phyloP scores from a whole-genome alignment of 2,888 invertebrate genomes.

The Oscheius sp. region DNA sequence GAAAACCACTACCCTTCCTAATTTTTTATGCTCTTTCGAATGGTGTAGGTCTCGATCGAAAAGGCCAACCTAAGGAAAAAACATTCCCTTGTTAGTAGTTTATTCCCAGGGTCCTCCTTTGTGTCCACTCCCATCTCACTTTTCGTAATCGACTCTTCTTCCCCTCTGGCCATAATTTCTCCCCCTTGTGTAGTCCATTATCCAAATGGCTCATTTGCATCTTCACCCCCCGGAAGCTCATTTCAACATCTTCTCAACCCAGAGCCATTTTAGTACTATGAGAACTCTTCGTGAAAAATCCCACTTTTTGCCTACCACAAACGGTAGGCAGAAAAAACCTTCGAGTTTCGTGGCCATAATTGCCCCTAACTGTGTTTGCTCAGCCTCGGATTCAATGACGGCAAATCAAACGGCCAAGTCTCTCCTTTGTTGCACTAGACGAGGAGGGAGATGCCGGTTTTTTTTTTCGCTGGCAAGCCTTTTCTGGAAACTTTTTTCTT shows the following conservation, averaged over 20 bases:
- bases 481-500: no score
- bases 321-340: slow-evolving; percentile 4
- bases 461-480: no score
- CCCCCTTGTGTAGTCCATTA: slow-evolving; percentile 18
- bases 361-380: slow-evolving; percentile 36
- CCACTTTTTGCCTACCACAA: background rate
- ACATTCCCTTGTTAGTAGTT: no score
- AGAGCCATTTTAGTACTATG: background rate
- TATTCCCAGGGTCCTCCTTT: no score
- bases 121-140: background rate
- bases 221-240: slow-evolving; percentile 15
- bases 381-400: slow-evolving; percentile 35
- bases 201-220: slow-evolving; percentile 32
- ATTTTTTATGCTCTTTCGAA: no score
- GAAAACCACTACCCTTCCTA: no score
- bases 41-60: no score
- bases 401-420: slow-evolving; percentile 31
- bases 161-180: background rate
- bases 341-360: slow-evolving; percentile 23
- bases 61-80: no score
- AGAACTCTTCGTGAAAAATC: background rate
- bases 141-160: background rate
- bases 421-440: slow-evolving; percentile 22
- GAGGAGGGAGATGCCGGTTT: background rate
- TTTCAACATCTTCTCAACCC: background rate